Base-by-base conservation (phyloP, 2,113 vertebrate species). In the Podilymbus podiceps region DNA sequence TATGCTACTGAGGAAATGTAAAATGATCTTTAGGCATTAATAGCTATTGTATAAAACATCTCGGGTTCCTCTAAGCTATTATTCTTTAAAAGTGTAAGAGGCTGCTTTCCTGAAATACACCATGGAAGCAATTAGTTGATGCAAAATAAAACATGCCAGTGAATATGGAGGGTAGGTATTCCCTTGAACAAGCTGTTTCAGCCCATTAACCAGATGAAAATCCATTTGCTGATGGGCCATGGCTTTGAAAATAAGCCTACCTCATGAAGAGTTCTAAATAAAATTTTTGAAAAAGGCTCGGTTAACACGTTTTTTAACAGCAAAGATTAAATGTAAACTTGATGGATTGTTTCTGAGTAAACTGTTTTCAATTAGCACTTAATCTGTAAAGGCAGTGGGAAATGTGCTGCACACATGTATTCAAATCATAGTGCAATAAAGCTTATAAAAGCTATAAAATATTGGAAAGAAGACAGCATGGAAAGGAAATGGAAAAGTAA, bases 401-500 rank as follows among this genome's bases (percentile, higher is more conserved):
- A 95, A 95, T 90, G 60, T 95, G 77, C 46, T 97, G 35, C 58
- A 42, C 93, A 84, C 15, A 69, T 89, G 86, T 58, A 76, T 96
- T 97, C 84, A 95, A 91, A 85, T 81, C 75, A 46, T 35, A 89
- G 28, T 64, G 76, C 77, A 91, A 58, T 86, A 79, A 85, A 76
- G 38, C 74, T 88, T 55, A 71, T 81, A 91, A 95, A 89, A 85
- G 20, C 50, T 71, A 64, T 63, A 91, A 91, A 91, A 88, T 67
- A 78, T 56, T 94, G 91, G 91, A 84, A 93, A 88, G 68, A 92
- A 75, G 72, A 88, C 42, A 85, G 69, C 31, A 66, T 49, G n/a
- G 78, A 79, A 91, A 93, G 60, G 88, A 96, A 96, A 95, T 93
- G 68, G 86, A 79, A 96, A 96, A 95, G 38, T 77, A 83, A 86